Evolutionary conservation across 2,888 invertebrate species (phyloP).

Genomic region (Ectemnius lituratus): DNA sequence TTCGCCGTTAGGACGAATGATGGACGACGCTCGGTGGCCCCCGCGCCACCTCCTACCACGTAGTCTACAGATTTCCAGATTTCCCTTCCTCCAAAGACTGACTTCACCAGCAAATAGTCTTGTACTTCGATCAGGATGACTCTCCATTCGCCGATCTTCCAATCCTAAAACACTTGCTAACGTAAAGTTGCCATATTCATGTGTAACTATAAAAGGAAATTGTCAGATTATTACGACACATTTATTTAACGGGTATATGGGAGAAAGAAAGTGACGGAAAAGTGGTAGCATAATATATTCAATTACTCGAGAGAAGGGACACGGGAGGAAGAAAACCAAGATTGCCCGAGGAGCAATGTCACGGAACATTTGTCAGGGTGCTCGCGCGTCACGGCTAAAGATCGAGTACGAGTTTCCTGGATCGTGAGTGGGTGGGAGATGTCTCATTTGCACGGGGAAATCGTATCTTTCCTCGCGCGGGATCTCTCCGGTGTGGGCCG

Average conservation of each 20-base stretch:
- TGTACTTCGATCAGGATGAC: neutral
- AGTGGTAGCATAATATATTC: conserved; percentile 15
- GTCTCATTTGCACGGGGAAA: conserved; percentile 60
- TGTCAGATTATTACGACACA: too few relatives aligned
- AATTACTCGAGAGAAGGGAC: conserved; percentile 21
- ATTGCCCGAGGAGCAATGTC: conserved; percentile 49
- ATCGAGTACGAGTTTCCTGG: conserved; percentile 41
- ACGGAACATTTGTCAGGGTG: conserved; percentile 59
- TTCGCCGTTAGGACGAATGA: conserved; percentile 71
- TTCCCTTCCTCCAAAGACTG: neutral
- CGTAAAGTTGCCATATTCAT: too few relatives aligned
- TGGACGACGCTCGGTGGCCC: conserved; percentile 64
- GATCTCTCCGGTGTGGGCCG: conserved; percentile 24
- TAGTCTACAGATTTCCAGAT: neutral
- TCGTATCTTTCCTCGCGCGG: conserved; percentile 46
- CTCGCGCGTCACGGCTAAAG: conserved; percentile 33
- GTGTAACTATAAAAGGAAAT: too few relatives aligned
- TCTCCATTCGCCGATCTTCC: neutral
- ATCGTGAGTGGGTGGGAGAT: conserved; percentile 43
- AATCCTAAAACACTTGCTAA: neutral
- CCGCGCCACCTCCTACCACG: neutral
- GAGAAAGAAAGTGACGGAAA: neutral
- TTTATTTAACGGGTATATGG: too few relatives aligned
- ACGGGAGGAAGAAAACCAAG: conserved; percentile 34
- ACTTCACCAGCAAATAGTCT: too few relatives aligned